Percentiles rank a stretch among this genome's conserved stretches.
phyloP scores from a whole-genome alignment of 2,113 vertebrate species.

The Gavia stellata region DNA sequence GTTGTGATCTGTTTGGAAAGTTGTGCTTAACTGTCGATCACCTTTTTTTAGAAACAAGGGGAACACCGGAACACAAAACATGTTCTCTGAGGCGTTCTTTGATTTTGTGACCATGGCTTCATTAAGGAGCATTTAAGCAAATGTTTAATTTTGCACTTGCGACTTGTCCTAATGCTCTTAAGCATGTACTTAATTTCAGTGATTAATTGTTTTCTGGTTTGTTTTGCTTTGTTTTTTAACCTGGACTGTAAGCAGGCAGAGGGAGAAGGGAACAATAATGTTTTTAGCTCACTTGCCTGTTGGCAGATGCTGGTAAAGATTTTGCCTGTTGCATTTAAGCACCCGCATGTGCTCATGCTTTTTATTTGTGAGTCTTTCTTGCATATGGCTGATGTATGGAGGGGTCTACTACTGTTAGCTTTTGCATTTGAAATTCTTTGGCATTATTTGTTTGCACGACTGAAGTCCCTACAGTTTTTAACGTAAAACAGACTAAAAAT shows the following conservation, averaged over 20 bases:
- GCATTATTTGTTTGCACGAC: background rate
- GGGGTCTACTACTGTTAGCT: background rate
- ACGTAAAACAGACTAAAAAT: background rate
- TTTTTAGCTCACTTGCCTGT: background rate
- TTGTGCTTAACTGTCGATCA: background rate
- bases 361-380: background rate
- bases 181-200: background rate
- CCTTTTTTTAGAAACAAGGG: background rate
- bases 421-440: background rate
- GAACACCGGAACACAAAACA: background rate
- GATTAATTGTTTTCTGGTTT: background rate
- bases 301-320: background rate
- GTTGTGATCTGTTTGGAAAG: background rate
- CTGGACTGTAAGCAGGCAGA: background rate
- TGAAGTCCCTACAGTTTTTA: background rate
- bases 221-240: background rate
- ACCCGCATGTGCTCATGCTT: background rate
- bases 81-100: rapidly evolving
- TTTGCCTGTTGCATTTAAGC: background rate
- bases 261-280: background rate
- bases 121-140: background rate
- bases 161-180: background rate
- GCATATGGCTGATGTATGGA: background rate
- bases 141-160: background rate
- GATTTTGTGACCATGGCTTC: background rate